These are phyloP conservation scores for Tetragonula carbonaria DNA, from an alignment of 2,888 invertebrate species.

Conservation along the genomic window DNA sequence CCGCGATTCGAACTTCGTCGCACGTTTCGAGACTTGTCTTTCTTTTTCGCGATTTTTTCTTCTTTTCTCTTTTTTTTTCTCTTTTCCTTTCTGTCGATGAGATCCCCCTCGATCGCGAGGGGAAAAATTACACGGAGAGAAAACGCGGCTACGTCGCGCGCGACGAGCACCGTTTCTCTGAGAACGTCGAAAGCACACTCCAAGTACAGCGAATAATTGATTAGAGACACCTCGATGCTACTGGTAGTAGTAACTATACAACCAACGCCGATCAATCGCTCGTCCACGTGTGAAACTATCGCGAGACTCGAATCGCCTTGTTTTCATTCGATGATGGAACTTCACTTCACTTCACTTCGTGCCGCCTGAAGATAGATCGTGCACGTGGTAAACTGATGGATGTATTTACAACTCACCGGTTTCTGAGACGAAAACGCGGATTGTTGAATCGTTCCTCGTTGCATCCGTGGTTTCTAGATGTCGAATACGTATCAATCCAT, in stretches of 20 bases:
- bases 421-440: conserved; percentile 4
- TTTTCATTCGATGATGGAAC: background rate
- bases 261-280: conserved; percentile 56
- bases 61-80: background rate
- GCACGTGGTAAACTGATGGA: background rate
- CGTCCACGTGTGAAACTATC: conserved; percentile 25
- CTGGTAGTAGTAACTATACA: conserved; percentile 65
- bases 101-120: background rate
- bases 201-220: conserved; percentile 65
- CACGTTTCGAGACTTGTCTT: too few species aligned
- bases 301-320: conserved; percentile 12
- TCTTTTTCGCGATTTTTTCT: too few species aligned
- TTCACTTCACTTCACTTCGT: background rate
- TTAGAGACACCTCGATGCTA: conserved; percentile 63
- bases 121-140: background rate
- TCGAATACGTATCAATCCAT: too few species aligned
- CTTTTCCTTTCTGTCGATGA: background rate
- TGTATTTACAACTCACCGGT: conserved; percentile 5
- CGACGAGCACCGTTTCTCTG: conserved; percentile 33
- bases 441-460: too few species aligned
- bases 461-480: too few species aligned
- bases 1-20: too few species aligned
- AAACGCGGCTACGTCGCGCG: conserved; percentile 10
- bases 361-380: background rate
- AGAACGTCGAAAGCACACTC: conserved; percentile 70